A percentile compares a stretch with the other conserved stretches of the same genome.
phyloP scores from a whole-genome alignment of 2,888 invertebrate genomes.

The Lithodes maja region DNA sequence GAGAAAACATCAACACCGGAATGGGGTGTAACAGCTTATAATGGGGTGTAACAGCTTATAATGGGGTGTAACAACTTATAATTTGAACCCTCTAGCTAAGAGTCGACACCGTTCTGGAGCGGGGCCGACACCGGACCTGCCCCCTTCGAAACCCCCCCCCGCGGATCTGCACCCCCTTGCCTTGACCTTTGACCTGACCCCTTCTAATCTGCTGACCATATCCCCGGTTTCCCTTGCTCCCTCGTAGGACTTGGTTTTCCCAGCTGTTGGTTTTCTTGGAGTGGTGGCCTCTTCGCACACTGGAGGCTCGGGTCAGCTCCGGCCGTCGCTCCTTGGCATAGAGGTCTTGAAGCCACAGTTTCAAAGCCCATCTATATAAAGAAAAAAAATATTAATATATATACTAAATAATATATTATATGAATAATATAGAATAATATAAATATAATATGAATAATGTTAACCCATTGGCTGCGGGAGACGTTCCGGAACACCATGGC shows the following conservation, averaged over 20 bases:
- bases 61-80: no score
- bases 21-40: no score
- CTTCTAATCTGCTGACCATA: neutral
- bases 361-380: slow-evolving; percentile 28
- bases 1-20: no score
- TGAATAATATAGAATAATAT: neutral
- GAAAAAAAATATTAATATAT: neutral
- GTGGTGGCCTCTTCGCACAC: neutral
- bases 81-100: no score
- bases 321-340: neutral
- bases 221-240: neutral
- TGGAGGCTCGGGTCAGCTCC: neutral
- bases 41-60: no score
- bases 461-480: neutral
- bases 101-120: no score
- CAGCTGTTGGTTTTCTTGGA: no score
- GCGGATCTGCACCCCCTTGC: neutral
- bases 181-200: neutral
- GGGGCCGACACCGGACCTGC: neutral
- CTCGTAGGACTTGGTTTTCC: no score
- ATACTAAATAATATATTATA: no score
- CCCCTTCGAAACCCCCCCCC: neutral
- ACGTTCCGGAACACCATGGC: no score
- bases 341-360: slow-evolving; percentile 30
- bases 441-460: neutral